These are phyloP conservation scores for Stegastes partitus DNA, from an alignment of 2,113 vertebrate species.

Conservation along the genomic window DNA sequence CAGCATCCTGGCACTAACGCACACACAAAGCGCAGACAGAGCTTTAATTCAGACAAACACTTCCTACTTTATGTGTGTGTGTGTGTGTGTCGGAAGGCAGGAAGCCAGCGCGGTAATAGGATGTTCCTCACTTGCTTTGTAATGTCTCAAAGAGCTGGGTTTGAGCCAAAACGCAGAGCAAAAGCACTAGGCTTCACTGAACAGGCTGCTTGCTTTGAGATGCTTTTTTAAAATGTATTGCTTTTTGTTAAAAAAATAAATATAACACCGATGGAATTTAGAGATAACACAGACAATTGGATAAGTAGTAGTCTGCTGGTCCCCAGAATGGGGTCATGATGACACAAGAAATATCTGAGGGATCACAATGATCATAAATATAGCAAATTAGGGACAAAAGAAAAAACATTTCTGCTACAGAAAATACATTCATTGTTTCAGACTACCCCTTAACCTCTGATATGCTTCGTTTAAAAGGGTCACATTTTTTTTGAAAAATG, in stretches of 20 bases:
- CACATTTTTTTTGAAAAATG: too few species aligned
- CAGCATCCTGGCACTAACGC: constrained; percentile 55
- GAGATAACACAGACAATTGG: too few species aligned
- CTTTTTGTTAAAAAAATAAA: neutral
- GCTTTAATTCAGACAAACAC: constrained; percentile 69
- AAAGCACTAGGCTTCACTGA: neutral
- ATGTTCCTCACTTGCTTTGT: constrained; percentile 70
- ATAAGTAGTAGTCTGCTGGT: too few species aligned
- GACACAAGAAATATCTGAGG: too few species aligned
- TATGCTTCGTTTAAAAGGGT: too few species aligned
- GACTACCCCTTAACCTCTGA: neutral
- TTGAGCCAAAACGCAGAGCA: constrained; percentile 16
- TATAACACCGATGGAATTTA: too few species aligned
- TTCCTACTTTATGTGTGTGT: constrained; percentile 53
- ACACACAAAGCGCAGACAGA: constrained; percentile 56
- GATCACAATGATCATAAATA: neutral
- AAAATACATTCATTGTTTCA: neutral
- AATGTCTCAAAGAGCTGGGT: constrained; percentile 45
- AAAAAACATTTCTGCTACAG: neutral
- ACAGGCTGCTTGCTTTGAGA: neutral
- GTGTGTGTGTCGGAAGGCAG: constrained; percentile 48
- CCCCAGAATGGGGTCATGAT: too few species aligned
- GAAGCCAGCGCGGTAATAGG: constrained; percentile 72
- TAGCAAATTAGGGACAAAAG: neutral
- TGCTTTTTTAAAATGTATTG: neutral